Evolutionary conservation across 2,113 vertebrate species (phyloP).

Genomic region (Scopus umbretta): DNA sequence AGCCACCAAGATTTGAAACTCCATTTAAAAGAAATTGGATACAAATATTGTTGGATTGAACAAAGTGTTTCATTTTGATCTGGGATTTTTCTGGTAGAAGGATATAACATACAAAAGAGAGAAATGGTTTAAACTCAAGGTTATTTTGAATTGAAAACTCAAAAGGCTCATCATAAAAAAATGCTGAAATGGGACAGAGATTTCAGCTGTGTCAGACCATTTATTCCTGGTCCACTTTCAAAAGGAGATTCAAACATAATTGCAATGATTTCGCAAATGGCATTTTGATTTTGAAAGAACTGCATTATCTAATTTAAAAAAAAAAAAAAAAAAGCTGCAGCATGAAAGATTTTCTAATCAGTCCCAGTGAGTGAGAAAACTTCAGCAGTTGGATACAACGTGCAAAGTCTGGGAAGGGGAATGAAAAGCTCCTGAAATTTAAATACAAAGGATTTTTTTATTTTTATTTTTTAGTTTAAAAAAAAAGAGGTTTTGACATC

Average conservation of each 20-base stretch:
- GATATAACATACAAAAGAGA: background rate
- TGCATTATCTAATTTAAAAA: background rate
- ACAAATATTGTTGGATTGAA: background rate
- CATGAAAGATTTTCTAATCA: background rate
- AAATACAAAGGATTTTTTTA: background rate
- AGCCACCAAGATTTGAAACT: background rate
- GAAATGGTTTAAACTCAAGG: background rate
- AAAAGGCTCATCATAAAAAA: background rate
- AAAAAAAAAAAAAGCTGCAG: background rate
- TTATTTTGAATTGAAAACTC: background rate
- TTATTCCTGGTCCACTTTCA: background rate
- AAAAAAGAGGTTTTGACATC: background rate
- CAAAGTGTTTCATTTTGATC: constrained; percentile 22
- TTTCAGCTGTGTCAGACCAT: background rate
- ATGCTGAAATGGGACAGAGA: background rate
- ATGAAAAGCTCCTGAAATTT: background rate
- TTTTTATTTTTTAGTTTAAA: background rate
- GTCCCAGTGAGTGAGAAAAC: background rate
- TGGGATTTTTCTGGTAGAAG: background rate
- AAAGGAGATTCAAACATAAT: background rate
- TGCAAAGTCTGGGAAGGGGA: background rate
- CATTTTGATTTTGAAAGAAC: background rate
- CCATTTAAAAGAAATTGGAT: background rate
- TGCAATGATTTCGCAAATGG: background rate
- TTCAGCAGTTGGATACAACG: background rate